Conservation (phyloP, 2,113 vertebrate genomes). For the Tragelaphus buxtoni region DNA sequence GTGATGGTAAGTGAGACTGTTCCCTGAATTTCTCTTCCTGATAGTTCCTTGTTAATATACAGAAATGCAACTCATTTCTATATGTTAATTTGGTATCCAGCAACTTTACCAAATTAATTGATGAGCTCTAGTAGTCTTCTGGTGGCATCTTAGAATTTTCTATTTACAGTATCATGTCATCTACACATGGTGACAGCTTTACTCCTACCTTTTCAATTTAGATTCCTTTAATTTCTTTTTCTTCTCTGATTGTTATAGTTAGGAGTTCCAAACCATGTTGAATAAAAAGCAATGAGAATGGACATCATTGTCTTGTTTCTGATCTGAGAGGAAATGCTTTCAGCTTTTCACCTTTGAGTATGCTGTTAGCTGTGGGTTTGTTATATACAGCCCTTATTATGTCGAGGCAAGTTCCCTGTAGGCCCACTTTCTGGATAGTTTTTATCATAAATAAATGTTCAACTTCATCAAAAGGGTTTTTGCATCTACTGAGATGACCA, state of each 20-base stretch:
- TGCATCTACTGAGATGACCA: not conserved
- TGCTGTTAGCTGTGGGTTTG: not conserved
- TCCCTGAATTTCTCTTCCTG: not conserved
- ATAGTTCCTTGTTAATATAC: not conserved
- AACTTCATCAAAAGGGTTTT: not conserved
- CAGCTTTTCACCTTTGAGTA: not conserved
- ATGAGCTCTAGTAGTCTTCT: not conserved
- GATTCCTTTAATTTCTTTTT: not conserved
- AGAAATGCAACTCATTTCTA: not conserved
- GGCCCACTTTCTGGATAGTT: not conserved
- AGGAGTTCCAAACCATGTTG: not conserved
- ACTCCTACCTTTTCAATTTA: not conserved
- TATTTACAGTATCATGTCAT: not conserved
- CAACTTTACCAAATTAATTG: not conserved
- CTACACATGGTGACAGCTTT: no score
- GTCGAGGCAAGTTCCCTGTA: not conserved
- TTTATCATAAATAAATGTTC: not conserved
- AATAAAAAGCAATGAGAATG: not conserved
- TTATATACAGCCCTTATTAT: not conserved
- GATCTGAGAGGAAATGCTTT: not conserved
- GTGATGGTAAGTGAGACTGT: not conserved
- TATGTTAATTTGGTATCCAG: not conserved
- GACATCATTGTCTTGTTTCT: not conserved
- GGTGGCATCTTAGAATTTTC: not conserved
- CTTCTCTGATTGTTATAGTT: not conserved